phyloP scores from a whole-genome alignment of 2,797 vertebrate species.

The Chelmon rostratus region DNA sequence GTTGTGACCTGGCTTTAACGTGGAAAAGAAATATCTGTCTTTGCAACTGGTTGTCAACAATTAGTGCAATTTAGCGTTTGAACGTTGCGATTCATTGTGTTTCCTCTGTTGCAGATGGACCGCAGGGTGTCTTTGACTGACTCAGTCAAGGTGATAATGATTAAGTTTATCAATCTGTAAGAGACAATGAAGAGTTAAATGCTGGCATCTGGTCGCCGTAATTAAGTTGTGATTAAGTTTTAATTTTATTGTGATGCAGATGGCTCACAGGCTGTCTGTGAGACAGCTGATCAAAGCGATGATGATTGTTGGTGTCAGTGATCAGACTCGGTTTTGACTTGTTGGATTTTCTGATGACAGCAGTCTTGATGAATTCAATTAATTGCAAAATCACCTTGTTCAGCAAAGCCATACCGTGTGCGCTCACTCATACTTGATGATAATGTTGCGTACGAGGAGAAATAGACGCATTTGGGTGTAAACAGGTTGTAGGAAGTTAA shows the following conservation, averaged over 20 bases:
- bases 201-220: not conserved
- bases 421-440: not conserved
- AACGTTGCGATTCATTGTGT: conserved; percentile 1
- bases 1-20: not conserved
- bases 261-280: not conserved
- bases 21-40: not conserved
- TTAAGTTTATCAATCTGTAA: not conserved
- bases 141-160: conserved; percentile 58
- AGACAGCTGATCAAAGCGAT: not conserved
- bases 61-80: not conserved
- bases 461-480: too few relatives aligned
- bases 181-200: not conserved
- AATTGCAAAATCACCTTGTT: too few relatives aligned
- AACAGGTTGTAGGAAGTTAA: not conserved
- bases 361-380: too few relatives aligned
- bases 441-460: not conserved
- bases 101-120: conserved; percentile 63
- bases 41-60: not conserved
- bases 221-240: not conserved
- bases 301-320: not conserved
- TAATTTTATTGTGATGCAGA: conserved; percentile 2
- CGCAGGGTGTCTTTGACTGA: conserved; percentile 61
- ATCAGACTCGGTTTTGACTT: not conserved
- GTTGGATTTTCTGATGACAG: too few relatives aligned
- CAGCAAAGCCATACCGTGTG: not conserved